phyloP scores from a whole-genome alignment of 2,888 invertebrate genomes.

The Xylota segnis region DNA sequence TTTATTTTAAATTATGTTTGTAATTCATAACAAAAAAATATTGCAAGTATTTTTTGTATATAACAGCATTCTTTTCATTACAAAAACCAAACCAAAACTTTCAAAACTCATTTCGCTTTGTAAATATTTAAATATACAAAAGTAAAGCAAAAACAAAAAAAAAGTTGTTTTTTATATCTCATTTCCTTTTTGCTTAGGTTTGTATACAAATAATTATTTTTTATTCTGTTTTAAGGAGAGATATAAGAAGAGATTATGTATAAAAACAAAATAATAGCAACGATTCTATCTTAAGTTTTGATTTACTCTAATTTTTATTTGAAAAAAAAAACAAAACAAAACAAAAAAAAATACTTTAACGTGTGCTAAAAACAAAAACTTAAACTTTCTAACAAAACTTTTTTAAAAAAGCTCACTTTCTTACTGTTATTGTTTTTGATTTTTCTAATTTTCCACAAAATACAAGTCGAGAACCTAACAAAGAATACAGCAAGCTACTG shows the following conservation, averaged over 20 bases:
- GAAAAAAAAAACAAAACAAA: not conserved
- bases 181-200: conserved; percentile 15
- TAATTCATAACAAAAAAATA: conserved; percentile 52
- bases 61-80: conserved; percentile 50
- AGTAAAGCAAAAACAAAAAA: conserved; percentile 11
- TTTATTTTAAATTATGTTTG: conserved; percentile 70
- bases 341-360: conserved; percentile 18
- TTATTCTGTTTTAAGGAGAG: conserved; percentile 33
- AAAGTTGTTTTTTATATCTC: conserved; percentile 27
- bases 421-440: not conserved
- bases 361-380: conserved; percentile 54
- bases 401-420: conserved; percentile 20
- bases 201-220: conserved; percentile 17
- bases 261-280: conserved; percentile 62
- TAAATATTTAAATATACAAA: conserved; percentile 65
- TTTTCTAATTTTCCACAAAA: not conserved
- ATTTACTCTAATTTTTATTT: conserved; percentile 16
- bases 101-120: conserved; percentile 66
- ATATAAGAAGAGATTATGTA: conserved; percentile 43
- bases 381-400: conserved; percentile 27
- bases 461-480: not conserved
- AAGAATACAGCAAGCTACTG: conserved; percentile 19
- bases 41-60: conserved; percentile 67
- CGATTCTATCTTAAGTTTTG: conserved; percentile 45
- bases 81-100: not conserved